Base-by-base conservation (phyloP, 2,888 invertebrate genomes). In the Melanostoma scalare region DNA sequence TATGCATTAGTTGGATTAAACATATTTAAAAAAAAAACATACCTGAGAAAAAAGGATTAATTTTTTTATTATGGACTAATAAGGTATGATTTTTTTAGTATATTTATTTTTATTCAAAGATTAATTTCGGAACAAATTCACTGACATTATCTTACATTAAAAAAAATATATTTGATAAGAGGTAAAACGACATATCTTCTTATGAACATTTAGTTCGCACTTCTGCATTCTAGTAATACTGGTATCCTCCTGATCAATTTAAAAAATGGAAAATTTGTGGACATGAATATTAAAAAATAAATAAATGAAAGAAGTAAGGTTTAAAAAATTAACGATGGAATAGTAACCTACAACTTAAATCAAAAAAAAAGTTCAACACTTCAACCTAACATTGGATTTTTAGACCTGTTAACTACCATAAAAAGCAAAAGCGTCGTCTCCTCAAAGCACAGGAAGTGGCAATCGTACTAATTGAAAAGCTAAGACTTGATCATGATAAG, bases 1-100 rank as follows among this genome's bases (percentile, higher is more conserved):
- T 58, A 48, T 48, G 33, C 33, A 82, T 82, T 82, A 82, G 82
- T 82, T 10, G 69, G 73, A 78, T 82, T 82, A 82, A 63, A 78
- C 44, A 40, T 38, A 30, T 50, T 30, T 42, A 74, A 31, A 77
- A 63, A 44, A 6, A 73, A 31, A 82, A 82, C 82, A 58, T 82
- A 82, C 82, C 82, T 82, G 82, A 38, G 35, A 35, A 9, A 20
- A 20, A 20, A 20, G 20, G 20, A 10, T 20, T 6, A 42, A 1
- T 50, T 9, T 36, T 31, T 30, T 8, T 31, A 50, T 2, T 4
- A 10, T 10, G 67, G 33, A 8, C 48, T 55, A 38, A 35, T 44
- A 56, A 63, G 20, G 31, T 60, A 55, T 40, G 50, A 42, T 31
- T 72, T 65, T 68, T 38, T 55, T 61, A 68, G 60, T 36, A 81